Conservation (phyloP, 1,140 invertebrate genomes). For the Aphelenchoides avenae region DNA sequence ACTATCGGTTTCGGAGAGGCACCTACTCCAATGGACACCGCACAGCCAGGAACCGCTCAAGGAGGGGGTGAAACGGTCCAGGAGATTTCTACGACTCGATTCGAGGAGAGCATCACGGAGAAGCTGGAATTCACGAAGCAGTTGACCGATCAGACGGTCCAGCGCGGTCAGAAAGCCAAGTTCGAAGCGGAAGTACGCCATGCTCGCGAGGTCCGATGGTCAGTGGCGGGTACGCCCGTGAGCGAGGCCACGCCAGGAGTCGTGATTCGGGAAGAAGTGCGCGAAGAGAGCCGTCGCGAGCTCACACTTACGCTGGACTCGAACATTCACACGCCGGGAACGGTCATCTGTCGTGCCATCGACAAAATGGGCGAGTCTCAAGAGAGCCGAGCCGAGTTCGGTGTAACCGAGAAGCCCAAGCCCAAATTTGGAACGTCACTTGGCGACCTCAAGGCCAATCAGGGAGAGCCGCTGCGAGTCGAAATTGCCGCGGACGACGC, state of each 20-base stretch:
- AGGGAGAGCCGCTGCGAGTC: constrained; percentile 21
- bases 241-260: constrained; percentile 7
- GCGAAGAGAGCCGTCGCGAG: no score
- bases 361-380: no score
- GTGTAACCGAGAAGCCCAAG: constrained; percentile 14
- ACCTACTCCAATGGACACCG: constrained; percentile 5
- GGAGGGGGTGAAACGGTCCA: constrained; percentile 21
- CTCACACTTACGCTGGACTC: no score
- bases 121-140: constrained; percentile 30
- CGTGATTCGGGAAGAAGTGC: no score
- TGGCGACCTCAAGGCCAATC: constrained; percentile 14
- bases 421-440: constrained; percentile 3
- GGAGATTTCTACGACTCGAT: constrained; percentile 7
- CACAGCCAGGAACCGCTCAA: constrained; percentile 13
- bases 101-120: not conserved
- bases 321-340: no score
- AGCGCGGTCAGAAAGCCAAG: constrained; percentile 38
- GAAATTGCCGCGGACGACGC: constrained; percentile 30
- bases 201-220: constrained; percentile 39
- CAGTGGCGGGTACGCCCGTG: constrained; percentile 17
- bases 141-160: constrained; percentile 40
- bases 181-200: constrained; percentile 44
- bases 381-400: constrained; percentile 17
- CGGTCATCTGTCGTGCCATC: no score
- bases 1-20: constrained; percentile 1